A percentile compares a stretch with the other conserved stretches of the same genome.
Conservation (phyloP, 2,888 invertebrate genomes). For the Eudasyphora cyanicolor region DNA sequence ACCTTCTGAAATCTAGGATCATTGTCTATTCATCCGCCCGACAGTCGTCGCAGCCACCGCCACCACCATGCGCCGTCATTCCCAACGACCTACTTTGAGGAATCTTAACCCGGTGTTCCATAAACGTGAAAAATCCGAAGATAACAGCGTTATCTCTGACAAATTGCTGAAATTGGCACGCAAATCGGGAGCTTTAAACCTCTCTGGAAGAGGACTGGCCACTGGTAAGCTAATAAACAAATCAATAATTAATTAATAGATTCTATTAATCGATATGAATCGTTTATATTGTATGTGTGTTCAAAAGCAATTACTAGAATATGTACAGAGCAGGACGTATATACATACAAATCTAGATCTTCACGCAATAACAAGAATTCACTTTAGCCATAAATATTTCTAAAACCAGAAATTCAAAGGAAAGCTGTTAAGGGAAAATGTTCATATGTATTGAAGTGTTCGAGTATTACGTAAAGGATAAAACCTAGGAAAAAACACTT, state of each 20-base stretch:
- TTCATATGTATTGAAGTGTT: too few relatives aligned
- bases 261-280: too few relatives aligned
- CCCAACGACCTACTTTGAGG: conserved; percentile 70
- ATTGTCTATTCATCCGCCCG: conserved; percentile 10
- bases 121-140: conserved; percentile 86
- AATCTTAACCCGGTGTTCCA: conserved; percentile 84
- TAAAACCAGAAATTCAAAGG: too few relatives aligned
- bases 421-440: too few relatives aligned
- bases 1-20: not conserved
- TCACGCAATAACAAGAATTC: too few relatives aligned
- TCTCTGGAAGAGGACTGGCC: conserved; percentile 87
- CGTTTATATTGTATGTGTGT: too few relatives aligned
- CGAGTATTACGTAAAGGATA: too few relatives aligned
- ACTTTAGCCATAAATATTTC: too few relatives aligned
- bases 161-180: conserved; percentile 89
- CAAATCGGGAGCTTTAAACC: conserved; percentile 89
- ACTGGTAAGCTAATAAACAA: conserved; percentile 82
- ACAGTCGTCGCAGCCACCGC: conserved; percentile 16
- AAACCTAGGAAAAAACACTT: too few relatives aligned
- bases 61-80: conserved; percentile 57
- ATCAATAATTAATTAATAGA: not conserved
- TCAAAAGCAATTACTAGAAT: too few relatives aligned
- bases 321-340: too few relatives aligned
- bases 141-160: conserved; percentile 85
- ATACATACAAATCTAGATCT: too few relatives aligned